Base-by-base conservation (phyloP, 2,113 vertebrate species). In the Dendrocopos noguchii region DNA sequence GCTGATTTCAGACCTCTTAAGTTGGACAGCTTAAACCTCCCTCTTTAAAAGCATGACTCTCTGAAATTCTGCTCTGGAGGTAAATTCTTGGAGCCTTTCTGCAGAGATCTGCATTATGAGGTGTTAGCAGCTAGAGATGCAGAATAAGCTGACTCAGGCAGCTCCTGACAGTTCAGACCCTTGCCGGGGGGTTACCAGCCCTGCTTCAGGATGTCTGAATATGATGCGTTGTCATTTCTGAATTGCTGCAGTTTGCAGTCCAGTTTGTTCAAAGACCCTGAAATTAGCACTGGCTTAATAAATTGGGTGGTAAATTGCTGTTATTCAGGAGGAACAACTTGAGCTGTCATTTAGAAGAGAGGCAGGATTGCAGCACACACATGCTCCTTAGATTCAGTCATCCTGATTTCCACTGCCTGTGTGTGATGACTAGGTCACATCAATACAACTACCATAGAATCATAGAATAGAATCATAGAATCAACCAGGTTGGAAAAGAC, bases 221-320 rank as follows among this genome's bases (percentile, higher is more conserved):
- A 42, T 46, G 33, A 79, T 76, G 61, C 4, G 29, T 9, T 87
- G 57, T 46, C 13, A 8, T 66, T 84, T 61, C 86, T 57, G 22
- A 94, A 84, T 44, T 91, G 87, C 94, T 95, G 77, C 61, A 67
- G 57, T 61, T 86, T 83, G 82, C 94, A 86, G 63, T 60, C 33
- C 71, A 28, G 33, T 53, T 87, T 79, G 34, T 9, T 29, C 25
- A 76, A 72, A 75, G 36, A 74, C 33, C 29, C 71, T 34, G 29
- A 68, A 87, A 76, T 65, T 53, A 70, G 22, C 25, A 34, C 16
- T 34, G 34, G 21, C n/a, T 88, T 57, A 34, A 67, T 70, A 50
- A 87, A 94, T 12, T 36, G 76, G 64, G 7, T 66, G 22, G 15
- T 3, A 68, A 94, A 42, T 11, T 47, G 53, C 25, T 72, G 13